Conservation (phyloP, 1,140 invertebrate genomes). For the Drosophila subpulchrella region DNA sequence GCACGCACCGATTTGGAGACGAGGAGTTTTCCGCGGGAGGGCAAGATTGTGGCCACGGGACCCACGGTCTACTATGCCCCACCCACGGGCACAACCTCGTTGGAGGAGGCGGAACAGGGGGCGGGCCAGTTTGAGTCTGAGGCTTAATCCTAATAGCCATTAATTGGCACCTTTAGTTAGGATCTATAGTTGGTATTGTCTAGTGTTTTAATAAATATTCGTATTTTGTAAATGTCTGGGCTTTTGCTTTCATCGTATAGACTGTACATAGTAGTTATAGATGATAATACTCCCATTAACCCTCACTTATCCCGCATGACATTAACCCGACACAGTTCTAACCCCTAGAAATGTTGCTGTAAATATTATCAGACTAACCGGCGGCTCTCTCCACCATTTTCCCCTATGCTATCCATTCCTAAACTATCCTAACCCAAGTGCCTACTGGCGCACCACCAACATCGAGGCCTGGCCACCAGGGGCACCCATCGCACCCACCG, state of each 20-base stretch:
- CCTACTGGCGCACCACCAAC: constrained; percentile 70
- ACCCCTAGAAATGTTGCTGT: constrained; percentile 48
- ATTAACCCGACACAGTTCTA: constrained; percentile 30
- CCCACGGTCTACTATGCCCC: constrained; percentile 89
- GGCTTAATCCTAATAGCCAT: constrained; percentile 27
- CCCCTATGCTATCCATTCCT: constrained; percentile 23
- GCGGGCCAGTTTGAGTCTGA: constrained; percentile 48
- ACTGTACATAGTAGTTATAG: constrained; percentile 17
- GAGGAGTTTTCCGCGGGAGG: constrained; percentile 85
- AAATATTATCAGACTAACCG: constrained; percentile 67
- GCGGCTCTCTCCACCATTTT: constrained; percentile 39
- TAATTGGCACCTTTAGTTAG: constrained; percentile 26
- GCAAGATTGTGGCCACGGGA: constrained; percentile 88
- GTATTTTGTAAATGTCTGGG: constrained; percentile 62
- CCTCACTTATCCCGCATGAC: constrained; percentile 21
- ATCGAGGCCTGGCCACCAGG: constrained; percentile 68
- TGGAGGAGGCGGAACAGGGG: constrained; percentile 18
- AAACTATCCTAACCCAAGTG: constrained; percentile 45
- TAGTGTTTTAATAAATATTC: constrained; percentile 68
- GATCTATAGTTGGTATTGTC: constrained; percentile 32
- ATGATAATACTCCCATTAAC: constrained; percentile 1
- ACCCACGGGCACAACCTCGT: constrained; percentile 45
- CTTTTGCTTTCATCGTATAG: constrained; percentile 59
- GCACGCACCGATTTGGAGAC: constrained; percentile 66
- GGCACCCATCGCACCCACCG: constrained; percentile 11